A percentile compares a stretch with the other conserved stretches of the same genome.
Evolutionary conservation across 2,888 invertebrate genomes (phyloP).

Genomic region (Cylindroiulus punctatus): DNA sequence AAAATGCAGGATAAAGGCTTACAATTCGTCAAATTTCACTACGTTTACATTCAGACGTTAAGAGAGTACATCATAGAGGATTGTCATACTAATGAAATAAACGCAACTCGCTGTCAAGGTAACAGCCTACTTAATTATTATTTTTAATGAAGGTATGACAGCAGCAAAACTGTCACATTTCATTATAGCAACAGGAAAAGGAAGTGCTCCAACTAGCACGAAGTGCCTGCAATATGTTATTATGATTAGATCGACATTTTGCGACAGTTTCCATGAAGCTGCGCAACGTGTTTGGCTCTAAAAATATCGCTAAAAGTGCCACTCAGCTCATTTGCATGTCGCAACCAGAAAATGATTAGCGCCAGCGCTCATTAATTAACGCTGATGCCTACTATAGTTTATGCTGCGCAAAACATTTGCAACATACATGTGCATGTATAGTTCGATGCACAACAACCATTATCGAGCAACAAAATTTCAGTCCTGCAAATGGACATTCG

Average conservation of each 20-base stretch:
- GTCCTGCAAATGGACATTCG: background rate
- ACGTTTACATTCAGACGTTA: too few species aligned
- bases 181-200: background rate
- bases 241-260: background rate
- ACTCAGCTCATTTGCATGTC: slow-evolving; percentile 11
- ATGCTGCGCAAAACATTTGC: background rate
- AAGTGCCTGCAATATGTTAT: background rate
- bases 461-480: background rate
- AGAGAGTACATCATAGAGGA: too few species aligned
- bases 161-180: background rate
- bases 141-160: background rate
- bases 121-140: background rate
- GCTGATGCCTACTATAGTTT: background rate
- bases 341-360: background rate
- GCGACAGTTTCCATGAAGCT: background rate
- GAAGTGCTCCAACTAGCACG: background rate
- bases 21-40: too few species aligned
- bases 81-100: too few species aligned
- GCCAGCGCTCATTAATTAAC: slow-evolving; percentile 16
- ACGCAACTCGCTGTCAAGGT: background rate
- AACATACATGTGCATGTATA: background rate
- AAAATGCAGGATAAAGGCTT: too few species aligned
- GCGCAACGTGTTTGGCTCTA: background rate
- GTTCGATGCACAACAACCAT: background rate
- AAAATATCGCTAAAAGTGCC: background rate